Evolutionary conservation across 2,113 vertebrate genomes (phyloP), one percentile per base, ranked within the genome.

Genomic region (Halcyon malimbica): DNA sequence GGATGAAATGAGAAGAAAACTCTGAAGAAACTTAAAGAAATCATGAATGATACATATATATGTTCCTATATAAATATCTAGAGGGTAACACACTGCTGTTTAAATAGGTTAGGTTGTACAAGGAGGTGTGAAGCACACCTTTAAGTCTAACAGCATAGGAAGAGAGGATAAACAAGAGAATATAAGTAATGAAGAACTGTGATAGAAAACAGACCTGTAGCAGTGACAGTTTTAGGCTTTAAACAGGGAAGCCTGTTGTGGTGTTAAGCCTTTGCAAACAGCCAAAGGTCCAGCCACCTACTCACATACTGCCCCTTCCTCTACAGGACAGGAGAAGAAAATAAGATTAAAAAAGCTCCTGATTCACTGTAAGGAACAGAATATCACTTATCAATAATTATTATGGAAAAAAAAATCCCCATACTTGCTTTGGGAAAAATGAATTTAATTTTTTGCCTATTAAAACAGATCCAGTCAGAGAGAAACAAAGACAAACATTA

Each of bases 71-170:
- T n/a, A 64, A 50, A 91, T 54, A 54, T 50, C 13, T 46, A 83
- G 20, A 86, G 12, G 17, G 39, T 21, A 12, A 35, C 7, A 57
- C 3, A 31, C 7, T 33, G 11, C 6, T 50, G 21, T 39, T 71
- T 75, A 71, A 78, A 74, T 5, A 89, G 3, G 13, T 39, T 17
- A 42, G 20, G 19, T n/a, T 81, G 35, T 25, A 83, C n/a, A 71
- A 33, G 24, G 2, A 41, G 4, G 21, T 63, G 8, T 4, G 13
- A 37, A 21, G 41, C 6, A 41, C 1, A 0, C 5, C 8, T 56
- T 31, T 86, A 28, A 19, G 2, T 13, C 7, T 35, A 44, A 29
- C 6, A 26, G 41, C 6, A 3, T 13, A 59, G 37, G 71, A 73
- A 89, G 31, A 69, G 4, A 59, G 21, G 10, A 46, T 6, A 71